A percentile compares a stretch with the other conserved stretches of the same genome.
Conservation (phyloP, 2,113 vertebrate species). For the Sakesphorus luctuosus region DNA sequence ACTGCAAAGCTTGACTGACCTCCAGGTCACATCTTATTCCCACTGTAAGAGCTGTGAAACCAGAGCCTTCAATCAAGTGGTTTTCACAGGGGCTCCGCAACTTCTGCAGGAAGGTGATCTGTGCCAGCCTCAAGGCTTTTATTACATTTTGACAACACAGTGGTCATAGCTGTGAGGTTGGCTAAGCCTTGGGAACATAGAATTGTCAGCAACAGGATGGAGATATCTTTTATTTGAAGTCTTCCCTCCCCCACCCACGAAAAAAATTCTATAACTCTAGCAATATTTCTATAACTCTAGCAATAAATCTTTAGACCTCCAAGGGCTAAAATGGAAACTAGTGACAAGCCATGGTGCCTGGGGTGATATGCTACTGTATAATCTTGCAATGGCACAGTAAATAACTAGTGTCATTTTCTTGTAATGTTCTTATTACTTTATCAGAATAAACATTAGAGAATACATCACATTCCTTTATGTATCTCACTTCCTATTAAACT, state of each 20-base stretch:
- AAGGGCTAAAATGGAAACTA: not conserved
- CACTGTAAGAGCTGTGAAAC: not conserved
- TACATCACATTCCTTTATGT: not conserved
- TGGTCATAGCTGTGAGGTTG: not conserved
- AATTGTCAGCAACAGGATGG: not conserved
- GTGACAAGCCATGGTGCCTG: not conserved
- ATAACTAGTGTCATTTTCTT: constrained; percentile 1
- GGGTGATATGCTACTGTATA: not conserved
- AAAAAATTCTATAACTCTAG: not conserved
- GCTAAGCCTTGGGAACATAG: not conserved
- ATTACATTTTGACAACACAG: not conserved
- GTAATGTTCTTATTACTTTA: not conserved
- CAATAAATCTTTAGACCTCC: not conserved
- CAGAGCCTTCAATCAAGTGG: not conserved
- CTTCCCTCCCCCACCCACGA: not conserved
- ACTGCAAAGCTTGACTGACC: rapidly evolving
- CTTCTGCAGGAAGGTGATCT: rapidly evolving
- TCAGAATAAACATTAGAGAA: not conserved
- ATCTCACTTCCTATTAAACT: constrained; percentile 26
- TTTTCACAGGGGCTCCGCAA: not conserved
- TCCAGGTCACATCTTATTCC: not conserved
- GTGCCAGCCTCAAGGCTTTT: not conserved
- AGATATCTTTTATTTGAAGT: not conserved
- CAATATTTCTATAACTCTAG: not conserved
- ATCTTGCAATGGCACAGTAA: not conserved